Evolutionary conservation across 2,888 invertebrate species (phyloP).

Genomic region (Phengaris alcon): DNA sequence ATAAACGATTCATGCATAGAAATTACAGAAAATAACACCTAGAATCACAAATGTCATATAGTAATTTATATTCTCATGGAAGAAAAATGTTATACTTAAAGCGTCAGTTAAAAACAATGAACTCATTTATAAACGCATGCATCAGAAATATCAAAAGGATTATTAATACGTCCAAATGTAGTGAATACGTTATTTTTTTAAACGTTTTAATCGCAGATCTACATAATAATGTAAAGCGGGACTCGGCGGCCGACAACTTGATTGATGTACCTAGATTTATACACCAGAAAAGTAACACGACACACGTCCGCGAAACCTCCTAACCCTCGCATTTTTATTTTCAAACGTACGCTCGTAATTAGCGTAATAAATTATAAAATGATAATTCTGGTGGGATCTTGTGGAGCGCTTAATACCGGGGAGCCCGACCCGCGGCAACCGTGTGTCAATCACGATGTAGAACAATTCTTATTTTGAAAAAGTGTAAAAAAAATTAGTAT

Average conservation of each 20-base stretch:
- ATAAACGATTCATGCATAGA: background rate
- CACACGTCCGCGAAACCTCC: constrained; percentile 68
- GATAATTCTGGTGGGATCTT: constrained; percentile 76
- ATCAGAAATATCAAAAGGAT: constrained; percentile 50
- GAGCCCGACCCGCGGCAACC: constrained; percentile 66
- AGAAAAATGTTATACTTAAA: background rate
- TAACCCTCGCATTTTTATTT: constrained; percentile 72
- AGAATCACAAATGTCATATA: background rate
- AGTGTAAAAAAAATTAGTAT: constrained; percentile 67
- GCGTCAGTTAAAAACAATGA: background rate
- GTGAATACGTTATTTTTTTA: constrained; percentile 69
- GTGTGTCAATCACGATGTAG: constrained; percentile 78
- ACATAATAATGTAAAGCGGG: constrained; percentile 71
- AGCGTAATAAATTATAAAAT: constrained; percentile 79
- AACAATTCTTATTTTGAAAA: constrained; percentile 78
- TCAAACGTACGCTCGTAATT: constrained; percentile 76
- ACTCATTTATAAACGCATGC: constrained; percentile 6
- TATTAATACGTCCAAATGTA: constrained; percentile 59
- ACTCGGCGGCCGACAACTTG: constrained; percentile 75
- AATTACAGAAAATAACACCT: background rate
- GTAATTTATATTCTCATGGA: background rate
- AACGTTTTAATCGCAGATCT: constrained; percentile 74
- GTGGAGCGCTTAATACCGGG: constrained; percentile 70
- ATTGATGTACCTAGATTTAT: constrained; percentile 78
- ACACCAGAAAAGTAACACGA: constrained; percentile 66